phyloP scores from a whole-genome alignment of 2,888 invertebrate genomes.

The Dyspetes luteomarginatus region DNA sequence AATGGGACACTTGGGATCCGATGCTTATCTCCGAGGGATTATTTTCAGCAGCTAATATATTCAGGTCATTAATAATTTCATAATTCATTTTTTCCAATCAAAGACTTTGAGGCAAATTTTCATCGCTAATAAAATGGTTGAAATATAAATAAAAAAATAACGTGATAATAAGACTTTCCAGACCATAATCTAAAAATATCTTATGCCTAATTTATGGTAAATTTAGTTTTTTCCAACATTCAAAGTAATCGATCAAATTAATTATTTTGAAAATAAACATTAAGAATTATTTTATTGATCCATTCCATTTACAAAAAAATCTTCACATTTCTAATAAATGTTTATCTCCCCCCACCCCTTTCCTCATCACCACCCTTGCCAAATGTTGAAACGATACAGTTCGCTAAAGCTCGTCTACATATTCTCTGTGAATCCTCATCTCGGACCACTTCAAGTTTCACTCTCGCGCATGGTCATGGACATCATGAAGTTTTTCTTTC shows the following conservation, averaged over 20 bases:
- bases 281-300: no score
- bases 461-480: conserved; percentile 97
- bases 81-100: no score
- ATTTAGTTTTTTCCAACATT: no score
- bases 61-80: conserved; percentile 87
- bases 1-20: conserved; percentile 99
- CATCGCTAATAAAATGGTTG: conserved; percentile 13
- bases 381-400: conserved; percentile 87
- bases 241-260: no score
- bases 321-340: conserved; percentile 5
- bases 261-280: no score
- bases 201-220: no score
- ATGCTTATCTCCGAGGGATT: conserved; percentile 98
- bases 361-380: conserved; percentile 6
- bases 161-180: no score
- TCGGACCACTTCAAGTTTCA: conserved; percentile 98
- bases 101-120: no score
- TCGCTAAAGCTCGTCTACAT: conserved; percentile 98
- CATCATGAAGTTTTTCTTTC: conserved; percentile 97
- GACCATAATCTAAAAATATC: no score
- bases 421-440: conserved; percentile 98
- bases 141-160: conserved; percentile 10
- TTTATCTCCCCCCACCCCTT: no score
- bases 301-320: neutral
- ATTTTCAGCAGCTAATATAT: conserved; percentile 99